A percentile compares a stretch with the other conserved stretches of the same genome.
phyloP scores from a whole-genome alignment of 2,888 invertebrate genomes.

The Hirudinaria manillensis region DNA sequence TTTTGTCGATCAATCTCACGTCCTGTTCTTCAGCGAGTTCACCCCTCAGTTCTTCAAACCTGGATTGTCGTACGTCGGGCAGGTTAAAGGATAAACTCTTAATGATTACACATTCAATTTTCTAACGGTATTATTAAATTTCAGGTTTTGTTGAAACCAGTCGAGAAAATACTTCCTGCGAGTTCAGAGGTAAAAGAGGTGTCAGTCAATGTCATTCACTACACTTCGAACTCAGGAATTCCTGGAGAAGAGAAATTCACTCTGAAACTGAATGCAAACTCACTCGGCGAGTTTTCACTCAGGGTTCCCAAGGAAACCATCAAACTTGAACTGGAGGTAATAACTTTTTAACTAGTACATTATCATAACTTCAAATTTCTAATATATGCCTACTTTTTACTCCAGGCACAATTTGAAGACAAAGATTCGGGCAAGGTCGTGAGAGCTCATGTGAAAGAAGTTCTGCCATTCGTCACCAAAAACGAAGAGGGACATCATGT shows the following conservation, averaged over 20 bases:
- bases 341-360: not conserved
- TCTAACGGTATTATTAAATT: too few species aligned
- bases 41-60: not conserved
- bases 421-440: not conserved
- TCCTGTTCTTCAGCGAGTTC: not conserved
- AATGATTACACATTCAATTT: not conserved
- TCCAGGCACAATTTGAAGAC: not conserved
- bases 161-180: not conserved
- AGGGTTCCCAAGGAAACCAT: not conserved
- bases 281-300: not conserved
- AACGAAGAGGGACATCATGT: not conserved
- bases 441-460: not conserved
- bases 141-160: not conserved
- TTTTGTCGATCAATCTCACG: not conserved
- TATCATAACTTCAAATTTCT: not conserved
- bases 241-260: not conserved
- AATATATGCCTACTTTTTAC: too few species aligned
- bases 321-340: slow-evolving; percentile 2
- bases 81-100: not conserved
- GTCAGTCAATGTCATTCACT: not conserved
- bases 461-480: not conserved
- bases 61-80: not conserved
- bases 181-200: not conserved
- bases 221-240: not conserved
- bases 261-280: not conserved